Evolutionary conservation across 2,797 vertebrate genomes (phyloP).

Genomic region (Trichosurus vulpecula): DNA sequence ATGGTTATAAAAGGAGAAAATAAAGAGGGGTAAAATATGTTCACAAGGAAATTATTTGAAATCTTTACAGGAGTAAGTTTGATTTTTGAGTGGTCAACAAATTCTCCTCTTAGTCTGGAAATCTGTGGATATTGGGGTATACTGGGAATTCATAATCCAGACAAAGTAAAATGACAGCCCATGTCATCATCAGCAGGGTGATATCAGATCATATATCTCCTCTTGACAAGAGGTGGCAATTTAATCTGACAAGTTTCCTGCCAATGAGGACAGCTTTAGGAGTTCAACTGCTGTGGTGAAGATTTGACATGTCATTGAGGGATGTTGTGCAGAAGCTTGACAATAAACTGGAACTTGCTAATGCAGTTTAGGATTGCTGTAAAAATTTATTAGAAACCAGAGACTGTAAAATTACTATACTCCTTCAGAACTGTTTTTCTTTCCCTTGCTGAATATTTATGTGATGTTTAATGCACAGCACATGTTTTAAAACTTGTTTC

Average conservation of each 20-base stretch:
- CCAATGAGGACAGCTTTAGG: conserved; percentile 81
- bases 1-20: background rate
- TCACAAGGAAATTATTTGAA: background rate
- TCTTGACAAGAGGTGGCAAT: conserved; percentile 83
- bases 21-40: background rate
- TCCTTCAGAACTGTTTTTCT: conserved; percentile 80
- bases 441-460: conserved; percentile 83
- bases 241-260: conserved; percentile 84
- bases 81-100: conserved; percentile 59
- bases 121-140: conserved; percentile 50
- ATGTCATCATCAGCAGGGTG: conserved; percentile 71
- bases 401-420: conserved; percentile 84
- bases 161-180: conserved; percentile 66
- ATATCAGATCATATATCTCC: conserved; percentile 75
- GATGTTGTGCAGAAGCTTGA: conserved; percentile 77
- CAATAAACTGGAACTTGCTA: conserved; percentile 84
- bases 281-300: conserved; percentile 75
- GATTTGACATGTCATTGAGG: conserved; percentile 81
- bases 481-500: conserved; percentile 82
- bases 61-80: conserved; percentile 8
- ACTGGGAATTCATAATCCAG: conserved; percentile 59
- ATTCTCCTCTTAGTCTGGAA: conserved; percentile 34
- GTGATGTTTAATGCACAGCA: conserved; percentile 80
- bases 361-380: conserved; percentile 82
- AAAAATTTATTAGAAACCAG: conserved; percentile 86